Evolutionary conservation across 2,797 vertebrate species (phyloP), one percentile per base, ranked within the genome.

Genomic region (Eulemur rubriventer): DNA sequence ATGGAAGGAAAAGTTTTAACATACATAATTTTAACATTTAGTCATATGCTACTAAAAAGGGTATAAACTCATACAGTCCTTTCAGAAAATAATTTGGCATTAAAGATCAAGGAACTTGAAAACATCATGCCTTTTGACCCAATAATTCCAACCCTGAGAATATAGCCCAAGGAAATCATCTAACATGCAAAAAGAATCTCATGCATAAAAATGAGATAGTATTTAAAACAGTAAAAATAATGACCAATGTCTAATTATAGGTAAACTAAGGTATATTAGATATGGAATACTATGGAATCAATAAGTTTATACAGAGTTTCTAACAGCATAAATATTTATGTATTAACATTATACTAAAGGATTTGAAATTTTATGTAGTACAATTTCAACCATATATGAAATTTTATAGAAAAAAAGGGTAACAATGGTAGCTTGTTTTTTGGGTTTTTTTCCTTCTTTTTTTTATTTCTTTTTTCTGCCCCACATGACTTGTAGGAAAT

Each of bases 31-130:
- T 65, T 26, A 69, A 73, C 30, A 89, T 80, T 78, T 72, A 83
- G 55, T 87, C 41, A 90, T 30, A 61, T 73, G 38, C 28, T 69
- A 33, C 35, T 43, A 67, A 69, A 28, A 33, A 63, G 20, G 69
- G 16, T 43, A 48, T 55, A 91, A 89, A 76, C 7, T 38, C 57
- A 80, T 67, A 41, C 0, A 59, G 18, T 11, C 35, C 43, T 69
- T 69, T 81, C n/a, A 93, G 20, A 95, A 93, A 72, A 90, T 79
- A 94, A 84, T 70, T 65, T 80, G n/a, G 38, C 33, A 87, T 79
- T 57, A 59, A 90, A 90, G 35, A 86, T 67, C n/a, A 93, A 70
- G 43, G 78, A 83, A 83, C 20, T 52, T 50, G 14, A 92, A 91
- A 94, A 94, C 59, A 89, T 61, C 50, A 80, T 17, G 33, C 13